These are phyloP conservation scores for Eulacestoma nigropectus DNA, from an alignment of 2,113 vertebrate genomes.

Conservation along the genomic window DNA sequence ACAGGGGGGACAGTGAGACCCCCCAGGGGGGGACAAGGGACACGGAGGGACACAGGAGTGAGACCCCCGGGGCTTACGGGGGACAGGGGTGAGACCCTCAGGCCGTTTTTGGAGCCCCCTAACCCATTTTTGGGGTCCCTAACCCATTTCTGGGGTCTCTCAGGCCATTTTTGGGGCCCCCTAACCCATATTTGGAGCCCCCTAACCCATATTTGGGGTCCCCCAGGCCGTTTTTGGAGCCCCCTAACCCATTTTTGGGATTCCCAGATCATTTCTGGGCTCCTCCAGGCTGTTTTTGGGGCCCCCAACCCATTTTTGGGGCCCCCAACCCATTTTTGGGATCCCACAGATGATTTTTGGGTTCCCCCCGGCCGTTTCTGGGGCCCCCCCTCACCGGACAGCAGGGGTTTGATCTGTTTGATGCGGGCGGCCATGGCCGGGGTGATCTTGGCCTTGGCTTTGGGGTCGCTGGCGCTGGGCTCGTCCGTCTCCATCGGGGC, in stretches of 20 bases:
- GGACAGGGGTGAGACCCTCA: too few relatives aligned
- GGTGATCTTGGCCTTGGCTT: background rate
- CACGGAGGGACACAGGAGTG: too few relatives aligned
- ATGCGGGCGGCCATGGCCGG: background rate
- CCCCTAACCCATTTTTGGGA: background rate
- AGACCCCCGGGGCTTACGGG: too few relatives aligned
- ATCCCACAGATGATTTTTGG: background rate
- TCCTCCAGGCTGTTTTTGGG: background rate
- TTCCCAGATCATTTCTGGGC: fast-evolving
- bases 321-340: too few relatives aligned
- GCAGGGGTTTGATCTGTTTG: background rate
- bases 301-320: too few relatives aligned
- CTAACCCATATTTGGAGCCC: too few relatives aligned
- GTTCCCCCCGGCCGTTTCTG: background rate
- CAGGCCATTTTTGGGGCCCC: too few relatives aligned
- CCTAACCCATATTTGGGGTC: too few relatives aligned
- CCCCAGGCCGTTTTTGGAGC: fast-evolving
- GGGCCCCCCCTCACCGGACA: background rate
- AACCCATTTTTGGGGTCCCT: too few relatives aligned
- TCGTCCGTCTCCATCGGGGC: background rate
- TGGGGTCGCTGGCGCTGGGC: background rate
- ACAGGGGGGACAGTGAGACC: too few relatives aligned
- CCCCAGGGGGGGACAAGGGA: too few relatives aligned
- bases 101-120: too few relatives aligned
- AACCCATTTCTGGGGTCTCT: background rate